Conservation (phyloP, 2,113 vertebrate species). For the Tragelaphus scriptus region DNA sequence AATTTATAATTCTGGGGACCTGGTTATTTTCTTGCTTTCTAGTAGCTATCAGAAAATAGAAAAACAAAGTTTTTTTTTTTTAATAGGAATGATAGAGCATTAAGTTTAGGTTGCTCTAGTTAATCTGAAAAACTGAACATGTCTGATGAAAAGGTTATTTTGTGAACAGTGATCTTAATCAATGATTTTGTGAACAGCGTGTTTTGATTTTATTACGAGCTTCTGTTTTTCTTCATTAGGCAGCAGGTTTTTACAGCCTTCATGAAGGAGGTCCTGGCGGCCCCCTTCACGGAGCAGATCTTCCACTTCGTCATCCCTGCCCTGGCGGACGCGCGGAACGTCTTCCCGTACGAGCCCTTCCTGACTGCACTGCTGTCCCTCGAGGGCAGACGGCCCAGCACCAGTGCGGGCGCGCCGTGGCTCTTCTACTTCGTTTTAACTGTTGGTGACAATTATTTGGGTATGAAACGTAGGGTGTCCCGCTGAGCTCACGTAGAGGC, state of each 20-base stretch:
- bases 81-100: neutral
- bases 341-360: slow-evolving; percentile 94
- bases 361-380: slow-evolving; percentile 87
- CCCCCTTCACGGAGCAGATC: slow-evolving; percentile 96
- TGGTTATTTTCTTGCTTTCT: neutral
- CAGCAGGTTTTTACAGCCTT: slow-evolving; percentile 94
- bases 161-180: neutral
- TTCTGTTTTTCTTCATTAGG: slow-evolving; percentile 75
- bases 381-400: slow-evolving; percentile 70
- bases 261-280: slow-evolving; percentile 93
- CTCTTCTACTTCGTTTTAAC: slow-evolving; percentile 95
- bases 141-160: neutral
- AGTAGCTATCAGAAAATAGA: neutral
- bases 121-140: neutral
- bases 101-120: neutral
- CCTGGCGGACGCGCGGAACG: slow-evolving; percentile 84
- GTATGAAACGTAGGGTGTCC: slow-evolving; percentile 75
- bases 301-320: slow-evolving; percentile 96
- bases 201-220: neutral
- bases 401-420: slow-evolving; percentile 86
- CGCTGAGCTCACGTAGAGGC: neutral
- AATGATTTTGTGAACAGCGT: neutral
- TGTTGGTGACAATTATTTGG: slow-evolving; percentile 89
- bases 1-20: neutral
- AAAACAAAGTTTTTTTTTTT: neutral